Evolutionary conservation across 2,797 vertebrate genomes (phyloP).

Genomic region (Rachycentron canadum): DNA sequence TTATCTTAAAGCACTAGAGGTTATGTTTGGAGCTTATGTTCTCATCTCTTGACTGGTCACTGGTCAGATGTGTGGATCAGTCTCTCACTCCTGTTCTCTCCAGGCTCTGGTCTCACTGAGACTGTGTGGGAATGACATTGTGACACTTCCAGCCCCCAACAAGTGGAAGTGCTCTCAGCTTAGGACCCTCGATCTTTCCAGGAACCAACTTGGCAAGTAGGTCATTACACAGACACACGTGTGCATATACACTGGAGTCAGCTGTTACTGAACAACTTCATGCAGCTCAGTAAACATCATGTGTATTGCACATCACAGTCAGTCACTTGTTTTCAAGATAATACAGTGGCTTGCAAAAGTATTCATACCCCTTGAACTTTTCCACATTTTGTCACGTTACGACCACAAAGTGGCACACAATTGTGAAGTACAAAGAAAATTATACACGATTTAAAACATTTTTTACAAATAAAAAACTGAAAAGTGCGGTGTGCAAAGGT

Average conservation of each 20-base stretch:
- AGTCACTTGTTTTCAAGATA: too few relatives aligned
- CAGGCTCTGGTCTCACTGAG: slow-evolving; percentile 90
- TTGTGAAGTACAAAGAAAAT: too few relatives aligned
- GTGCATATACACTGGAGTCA: not conserved
- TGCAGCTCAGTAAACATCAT: not conserved
- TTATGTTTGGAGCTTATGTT: not conserved
- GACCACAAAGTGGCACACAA: too few relatives aligned
- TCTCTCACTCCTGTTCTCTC: slow-evolving; percentile 11
- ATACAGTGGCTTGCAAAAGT: too few relatives aligned
- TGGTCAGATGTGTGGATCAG: too few relatives aligned
- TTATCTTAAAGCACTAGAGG: not conserved
- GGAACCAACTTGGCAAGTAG: slow-evolving; percentile 95
- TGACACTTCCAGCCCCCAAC: slow-evolving; percentile 85
- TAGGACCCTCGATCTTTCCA: slow-evolving; percentile 93
- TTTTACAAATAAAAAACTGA: too few relatives aligned
- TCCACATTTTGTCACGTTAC: too few relatives aligned
- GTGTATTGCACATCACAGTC: not conserved
- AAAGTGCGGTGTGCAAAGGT: too few relatives aligned
- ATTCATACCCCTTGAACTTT: too few relatives aligned
- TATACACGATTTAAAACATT: too few relatives aligned
- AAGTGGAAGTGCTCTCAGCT: slow-evolving; percentile 93
- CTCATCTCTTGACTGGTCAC: not conserved
- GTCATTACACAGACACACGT: slow-evolving; percentile 57
- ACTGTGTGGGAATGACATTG: slow-evolving; percentile 91
- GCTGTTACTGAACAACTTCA: not conserved